These are phyloP conservation scores for Cenopis cana DNA, from an alignment of 2,888 invertebrate species.

Conservation along the genomic window DNA sequence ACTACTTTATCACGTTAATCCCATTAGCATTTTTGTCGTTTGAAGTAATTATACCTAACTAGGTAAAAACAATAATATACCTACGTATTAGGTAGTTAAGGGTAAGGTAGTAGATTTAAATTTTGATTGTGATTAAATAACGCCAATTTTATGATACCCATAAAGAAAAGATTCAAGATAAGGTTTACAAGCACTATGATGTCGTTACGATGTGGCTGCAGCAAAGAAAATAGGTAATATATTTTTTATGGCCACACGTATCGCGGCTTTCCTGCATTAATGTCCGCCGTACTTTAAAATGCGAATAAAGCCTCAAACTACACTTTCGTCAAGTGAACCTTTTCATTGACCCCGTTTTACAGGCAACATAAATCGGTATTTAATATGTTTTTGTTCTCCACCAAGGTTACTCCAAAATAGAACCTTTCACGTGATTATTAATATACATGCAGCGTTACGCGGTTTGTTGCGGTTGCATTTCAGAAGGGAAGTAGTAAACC, in stretches of 20 bases:
- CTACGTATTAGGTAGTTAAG: too few relatives aligned
- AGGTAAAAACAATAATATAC: too few relatives aligned
- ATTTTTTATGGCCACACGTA: neutral
- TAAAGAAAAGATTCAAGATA: neutral
- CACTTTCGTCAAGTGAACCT: slow-evolving; percentile 60
- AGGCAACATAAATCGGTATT: slow-evolving; percentile 48
- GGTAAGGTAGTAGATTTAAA: too few relatives aligned
- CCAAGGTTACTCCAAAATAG: slow-evolving; percentile 57
- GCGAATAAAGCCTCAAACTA: slow-evolving; percentile 4
- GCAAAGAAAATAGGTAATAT: neutral
- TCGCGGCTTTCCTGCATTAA: slow-evolving; percentile 11
- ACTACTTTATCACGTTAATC: too few relatives aligned
- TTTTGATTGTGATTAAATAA: neutral
- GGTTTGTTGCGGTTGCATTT: slow-evolving; percentile 52
- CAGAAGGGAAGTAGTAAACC: slow-evolving; percentile 48
- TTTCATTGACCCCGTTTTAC: slow-evolving; percentile 64
- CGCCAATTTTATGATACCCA: neutral
- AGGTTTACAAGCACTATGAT: neutral
- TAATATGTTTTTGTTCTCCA: slow-evolving; percentile 59
- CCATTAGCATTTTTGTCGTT: too few relatives aligned
- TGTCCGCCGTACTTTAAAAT: slow-evolving; percentile 9
- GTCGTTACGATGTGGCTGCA: slow-evolving; percentile 9
- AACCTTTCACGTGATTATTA: slow-evolving; percentile 62
- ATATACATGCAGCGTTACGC: slow-evolving; percentile 51
- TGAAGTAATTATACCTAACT: too few relatives aligned